phyloP scores from a whole-genome alignment of 1,140 invertebrate species.

The Augochlora pura region DNA sequence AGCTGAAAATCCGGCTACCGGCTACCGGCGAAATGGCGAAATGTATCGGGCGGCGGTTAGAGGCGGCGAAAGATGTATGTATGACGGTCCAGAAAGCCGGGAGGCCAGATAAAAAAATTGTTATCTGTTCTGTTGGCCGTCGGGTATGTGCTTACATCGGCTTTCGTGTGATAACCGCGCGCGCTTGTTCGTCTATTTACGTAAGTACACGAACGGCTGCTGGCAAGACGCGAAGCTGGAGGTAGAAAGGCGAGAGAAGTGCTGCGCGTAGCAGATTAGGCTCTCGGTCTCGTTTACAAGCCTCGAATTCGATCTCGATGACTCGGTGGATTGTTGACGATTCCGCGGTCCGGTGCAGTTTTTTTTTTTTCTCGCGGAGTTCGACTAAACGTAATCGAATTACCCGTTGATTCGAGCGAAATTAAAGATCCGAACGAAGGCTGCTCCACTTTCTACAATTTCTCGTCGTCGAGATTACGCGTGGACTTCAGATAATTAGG shows the following conservation, averaged over 20 bases:
- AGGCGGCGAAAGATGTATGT: conserved; percentile 23
- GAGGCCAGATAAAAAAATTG: conserved; percentile 37
- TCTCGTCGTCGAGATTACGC: too few relatives aligned
- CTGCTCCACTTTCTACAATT: too few relatives aligned
- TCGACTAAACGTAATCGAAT: too few relatives aligned
- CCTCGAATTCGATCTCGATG: neutral
- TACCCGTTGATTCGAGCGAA: too few relatives aligned
- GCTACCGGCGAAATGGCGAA: conserved; percentile 36
- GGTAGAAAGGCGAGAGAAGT: neutral
- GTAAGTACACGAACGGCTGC: conserved; percentile 36
- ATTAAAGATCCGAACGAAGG: too few relatives aligned
- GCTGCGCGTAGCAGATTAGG: neutral
- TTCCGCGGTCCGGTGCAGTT: too few relatives aligned
- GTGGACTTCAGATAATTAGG: too few relatives aligned
- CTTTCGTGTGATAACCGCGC: conserved; percentile 46
- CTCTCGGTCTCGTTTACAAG: neutral
- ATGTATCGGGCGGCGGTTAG: conserved; percentile 15
- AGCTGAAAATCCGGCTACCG: conserved; percentile 9
- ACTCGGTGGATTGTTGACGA: too few relatives aligned
- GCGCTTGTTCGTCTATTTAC: conserved; percentile 44
- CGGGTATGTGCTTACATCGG: conserved; percentile 42
- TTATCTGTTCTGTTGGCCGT: conserved; percentile 37
- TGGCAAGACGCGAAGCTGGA: neutral
- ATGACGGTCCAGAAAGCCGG: conserved; percentile 28
- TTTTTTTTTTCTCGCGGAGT: too few relatives aligned